These are phyloP conservation scores for Umimayanthus kanabou DNA, from an alignment of 92 coral and sea anemone genomes.

Conservation along the genomic window DNA sequence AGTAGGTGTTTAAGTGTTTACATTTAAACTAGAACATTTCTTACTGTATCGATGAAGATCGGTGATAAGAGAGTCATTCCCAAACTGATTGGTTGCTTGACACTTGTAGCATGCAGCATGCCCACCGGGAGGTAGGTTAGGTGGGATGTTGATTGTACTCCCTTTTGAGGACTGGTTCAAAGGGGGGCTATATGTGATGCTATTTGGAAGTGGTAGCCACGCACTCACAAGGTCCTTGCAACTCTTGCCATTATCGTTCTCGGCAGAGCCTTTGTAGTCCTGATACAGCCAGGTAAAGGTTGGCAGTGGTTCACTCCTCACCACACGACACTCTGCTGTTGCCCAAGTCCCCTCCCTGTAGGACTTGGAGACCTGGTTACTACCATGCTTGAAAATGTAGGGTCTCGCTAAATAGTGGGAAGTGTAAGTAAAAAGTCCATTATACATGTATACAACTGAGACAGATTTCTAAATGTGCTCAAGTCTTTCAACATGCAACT, in stretches of 20 bases:
- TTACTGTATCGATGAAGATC: conserved; percentile 23
- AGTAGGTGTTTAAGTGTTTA: too few relatives aligned
- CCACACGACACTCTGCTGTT: neutral
- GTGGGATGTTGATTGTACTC: conserved; percentile 17
- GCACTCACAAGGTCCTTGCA: neutral
- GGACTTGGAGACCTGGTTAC: neutral
- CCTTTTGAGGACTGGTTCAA: neutral
- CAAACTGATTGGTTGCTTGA: conserved; percentile 18
- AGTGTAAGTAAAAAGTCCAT: neutral
- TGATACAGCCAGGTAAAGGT: conserved; percentile 21
- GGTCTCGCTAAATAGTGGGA: conserved; percentile 30
- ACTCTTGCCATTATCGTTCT: neutral
- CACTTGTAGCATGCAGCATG: conserved; percentile 27
- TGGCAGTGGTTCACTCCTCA: conserved; percentile 12
- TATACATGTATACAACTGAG: too few relatives aligned
- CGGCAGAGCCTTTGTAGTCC: neutral
- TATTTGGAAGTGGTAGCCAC: conserved; percentile 28
- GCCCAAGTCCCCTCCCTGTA: neutral
- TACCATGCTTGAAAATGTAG: neutral
- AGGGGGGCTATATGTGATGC: conserved; percentile 11
- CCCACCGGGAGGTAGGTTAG: neutral
- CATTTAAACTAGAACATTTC: neutral
- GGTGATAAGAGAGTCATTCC: conserved; percentile 1
- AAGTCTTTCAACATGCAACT: too few relatives aligned
- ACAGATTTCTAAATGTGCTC: too few relatives aligned